Conservation (phyloP, 2,113 vertebrate species). For the Apaloderma vittatum region DNA sequence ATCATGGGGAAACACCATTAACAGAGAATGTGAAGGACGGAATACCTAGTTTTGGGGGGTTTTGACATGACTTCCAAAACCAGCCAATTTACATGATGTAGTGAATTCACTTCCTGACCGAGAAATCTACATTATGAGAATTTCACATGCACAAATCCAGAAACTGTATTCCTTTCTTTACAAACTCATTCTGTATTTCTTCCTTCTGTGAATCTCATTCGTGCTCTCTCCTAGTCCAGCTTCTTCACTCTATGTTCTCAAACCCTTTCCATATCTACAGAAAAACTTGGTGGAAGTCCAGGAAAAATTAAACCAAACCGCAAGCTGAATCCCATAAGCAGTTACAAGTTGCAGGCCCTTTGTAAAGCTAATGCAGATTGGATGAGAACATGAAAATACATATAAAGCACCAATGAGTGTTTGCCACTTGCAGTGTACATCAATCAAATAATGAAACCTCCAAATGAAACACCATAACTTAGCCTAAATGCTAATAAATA, state of each 20-base stretch:
- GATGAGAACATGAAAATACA: background rate
- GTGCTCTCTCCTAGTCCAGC: background rate
- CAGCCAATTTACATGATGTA: background rate
- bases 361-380: background rate
- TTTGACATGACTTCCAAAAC: background rate
- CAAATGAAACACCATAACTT: background rate
- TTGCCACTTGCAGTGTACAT: background rate
- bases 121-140: accelerated
- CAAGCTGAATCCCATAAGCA: background rate
- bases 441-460: background rate
- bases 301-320: background rate
- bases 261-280: background rate
- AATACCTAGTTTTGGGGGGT: background rate
- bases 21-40: background rate
- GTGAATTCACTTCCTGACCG: background rate
- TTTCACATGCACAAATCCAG: background rate
- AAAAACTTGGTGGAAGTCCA: background rate
- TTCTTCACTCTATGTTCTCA: background rate
- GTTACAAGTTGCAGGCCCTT: background rate
- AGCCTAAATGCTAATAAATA: background rate
- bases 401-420: background rate
- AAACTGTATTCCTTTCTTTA: background rate
- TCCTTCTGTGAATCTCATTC: background rate
- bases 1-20: accelerated
- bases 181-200: background rate